Conservation (phyloP, 2,888 invertebrate genomes). For the Dicroscelio sp. region DNA sequence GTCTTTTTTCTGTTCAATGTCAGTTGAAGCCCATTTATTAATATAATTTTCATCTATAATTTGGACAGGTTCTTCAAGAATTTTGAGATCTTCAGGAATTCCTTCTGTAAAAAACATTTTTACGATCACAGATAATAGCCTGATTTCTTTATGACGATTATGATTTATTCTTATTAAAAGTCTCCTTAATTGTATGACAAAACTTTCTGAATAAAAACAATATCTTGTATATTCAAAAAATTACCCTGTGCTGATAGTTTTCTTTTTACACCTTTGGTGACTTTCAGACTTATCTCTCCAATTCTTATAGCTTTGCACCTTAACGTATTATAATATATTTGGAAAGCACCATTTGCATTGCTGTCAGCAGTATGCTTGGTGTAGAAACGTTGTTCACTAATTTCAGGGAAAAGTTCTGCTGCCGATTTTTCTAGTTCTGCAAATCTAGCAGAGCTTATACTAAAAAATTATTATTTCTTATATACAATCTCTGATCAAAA, state of each 20-base stretch:
- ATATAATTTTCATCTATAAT: constrained; percentile 62
- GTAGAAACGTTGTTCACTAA: constrained; percentile 53
- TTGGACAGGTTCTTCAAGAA: constrained; percentile 34
- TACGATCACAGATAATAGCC: too few species aligned
- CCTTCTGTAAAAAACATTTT: constrained; percentile 36
- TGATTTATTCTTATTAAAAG: too few species aligned
- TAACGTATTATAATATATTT: constrained; percentile 33
- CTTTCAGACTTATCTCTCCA: constrained; percentile 21
- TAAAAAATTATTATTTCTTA: constrained; percentile 14
- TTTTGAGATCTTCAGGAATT: constrained; percentile 45
- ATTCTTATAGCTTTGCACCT: constrained; percentile 48
- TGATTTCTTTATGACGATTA: too few species aligned
- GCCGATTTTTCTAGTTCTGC: constrained; percentile 31
- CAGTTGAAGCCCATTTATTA: constrained; percentile 42
- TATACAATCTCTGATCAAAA: too few species aligned
- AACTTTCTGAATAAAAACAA: too few species aligned
- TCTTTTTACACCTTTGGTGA: background rate
- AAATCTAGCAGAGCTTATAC: constrained; percentile 49
- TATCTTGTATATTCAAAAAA: background rate
- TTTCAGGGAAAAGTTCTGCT: constrained; percentile 36
- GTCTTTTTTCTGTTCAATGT: constrained; percentile 23
- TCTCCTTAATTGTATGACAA: too few species aligned
- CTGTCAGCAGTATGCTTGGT: background rate
- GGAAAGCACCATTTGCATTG: constrained; percentile 38
- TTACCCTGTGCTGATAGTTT: background rate